Base-by-base conservation (phyloP, 2,888 invertebrate species). In the Muschampia plurimacula region DNA sequence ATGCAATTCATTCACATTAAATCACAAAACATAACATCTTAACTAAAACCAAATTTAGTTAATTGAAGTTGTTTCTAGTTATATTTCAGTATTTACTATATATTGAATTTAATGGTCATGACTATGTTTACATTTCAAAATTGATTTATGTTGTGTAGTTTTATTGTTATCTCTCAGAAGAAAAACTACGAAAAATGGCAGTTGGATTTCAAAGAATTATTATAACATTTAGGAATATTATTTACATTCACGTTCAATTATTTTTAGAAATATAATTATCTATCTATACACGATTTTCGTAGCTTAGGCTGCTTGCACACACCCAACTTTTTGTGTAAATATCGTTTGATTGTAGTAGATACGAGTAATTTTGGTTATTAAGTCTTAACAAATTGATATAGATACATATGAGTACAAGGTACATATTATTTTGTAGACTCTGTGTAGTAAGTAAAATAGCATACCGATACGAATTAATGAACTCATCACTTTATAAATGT, bases 241-340 rank as follows among this genome's bases (percentile, higher is more conserved):
- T 82, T 76, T 81, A 82, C 82, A 83, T 66, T 67, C 65, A 73
- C 76, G 74, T 76, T 69, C 70, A 77, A 77, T 78, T 80, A 76
- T 76, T 69, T 67, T 39, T 67, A 62, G 32, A 52, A 52, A 62
- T 73, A 22, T 60, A 22, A 22, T 22, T 22, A 63, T 72, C 75
- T 77, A 76, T 68, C 78, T 78, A 77, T 78, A 76, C 70, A 71
- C 39, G 49, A 69, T 49, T 71, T 69, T 36, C 28, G 36, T 55
- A 70, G 70, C 65, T 71, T 60, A 60, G 60, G 60, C 59, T 67
- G 7, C 1, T 71, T 46, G 15, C 46, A 66, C 46, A 22, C 44
- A 46, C 12, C n/a, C 22, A 28, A 49, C 59, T 71, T 71, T 66
- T 71, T 39, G 49, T 46, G 13, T 10, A 7, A 9, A 9, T 44